These are phyloP conservation scores for Ceratitis capitata DNA, from an alignment of 1,140 invertebrate species.

Conservation along the genomic window DNA sequence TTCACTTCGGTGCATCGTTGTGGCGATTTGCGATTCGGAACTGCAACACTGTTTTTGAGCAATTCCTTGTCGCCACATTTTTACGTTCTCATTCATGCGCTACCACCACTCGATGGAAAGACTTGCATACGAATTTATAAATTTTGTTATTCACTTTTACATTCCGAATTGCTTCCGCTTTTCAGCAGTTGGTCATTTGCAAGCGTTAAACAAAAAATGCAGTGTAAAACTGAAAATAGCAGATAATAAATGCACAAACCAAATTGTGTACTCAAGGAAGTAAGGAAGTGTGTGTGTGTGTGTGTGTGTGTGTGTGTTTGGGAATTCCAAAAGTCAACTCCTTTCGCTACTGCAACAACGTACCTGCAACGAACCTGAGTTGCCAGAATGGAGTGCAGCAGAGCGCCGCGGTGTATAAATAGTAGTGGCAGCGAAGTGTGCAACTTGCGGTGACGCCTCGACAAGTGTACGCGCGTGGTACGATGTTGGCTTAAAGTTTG, in stretches of 20 bases:
- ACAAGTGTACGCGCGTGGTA: background rate
- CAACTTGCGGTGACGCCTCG: constrained; percentile 21
- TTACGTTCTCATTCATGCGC: background rate
- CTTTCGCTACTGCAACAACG: background rate
- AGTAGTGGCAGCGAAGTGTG: constrained; percentile 14
- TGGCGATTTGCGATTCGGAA: background rate
- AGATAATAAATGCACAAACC: constrained; percentile 28
- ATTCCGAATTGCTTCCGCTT: constrained; percentile 15
- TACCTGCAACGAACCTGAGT: background rate
- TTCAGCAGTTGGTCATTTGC: background rate
- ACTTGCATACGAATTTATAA: background rate
- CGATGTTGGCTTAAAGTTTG: background rate
- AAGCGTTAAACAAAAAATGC: background rate
- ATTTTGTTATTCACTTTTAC: background rate
- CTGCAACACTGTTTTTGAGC: background rate
- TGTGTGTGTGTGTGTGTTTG: too few species aligned
- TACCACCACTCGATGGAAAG: background rate
- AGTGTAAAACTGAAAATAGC: background rate
- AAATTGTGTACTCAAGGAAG: constrained; percentile 11
- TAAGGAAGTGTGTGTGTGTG: too few species aligned
- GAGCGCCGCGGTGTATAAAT: background rate
- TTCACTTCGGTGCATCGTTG: background rate
- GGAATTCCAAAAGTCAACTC: background rate
- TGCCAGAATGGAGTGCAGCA: background rate
- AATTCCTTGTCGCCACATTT: background rate